Conservation (phyloP, 2,113 vertebrate species). For the Sminthopsis crassicaudata region DNA sequence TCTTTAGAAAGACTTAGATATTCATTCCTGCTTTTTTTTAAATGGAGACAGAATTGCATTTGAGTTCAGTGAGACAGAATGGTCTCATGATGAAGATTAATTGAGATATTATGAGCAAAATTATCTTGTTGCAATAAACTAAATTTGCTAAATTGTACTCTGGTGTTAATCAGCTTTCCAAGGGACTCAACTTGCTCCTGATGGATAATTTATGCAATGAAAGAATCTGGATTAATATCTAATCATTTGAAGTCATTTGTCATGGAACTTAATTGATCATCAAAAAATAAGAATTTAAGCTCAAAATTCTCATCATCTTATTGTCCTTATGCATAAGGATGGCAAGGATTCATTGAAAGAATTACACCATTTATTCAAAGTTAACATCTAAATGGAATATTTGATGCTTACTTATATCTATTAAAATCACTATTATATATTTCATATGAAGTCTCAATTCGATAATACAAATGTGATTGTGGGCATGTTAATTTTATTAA, state of each 20-base stretch:
- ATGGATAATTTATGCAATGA: constrained; percentile 30
- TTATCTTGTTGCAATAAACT: constrained; percentile 12
- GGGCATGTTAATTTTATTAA: constrained; percentile 57
- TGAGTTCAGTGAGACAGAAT: constrained; percentile 27
- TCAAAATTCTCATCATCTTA: background rate
- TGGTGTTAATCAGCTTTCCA: background rate
- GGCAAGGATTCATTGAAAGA: constrained; percentile 36
- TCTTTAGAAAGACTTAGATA: constrained; percentile 17
- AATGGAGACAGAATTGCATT: constrained; percentile 20
- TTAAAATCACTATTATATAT: constrained; percentile 45
- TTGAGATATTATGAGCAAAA: constrained; percentile 25
- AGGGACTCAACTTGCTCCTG: background rate
- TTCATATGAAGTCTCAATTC: constrained; percentile 46
- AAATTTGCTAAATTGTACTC: background rate
- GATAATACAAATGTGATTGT: constrained; percentile 33
- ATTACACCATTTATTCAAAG: background rate
- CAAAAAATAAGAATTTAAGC: constrained; percentile 28
- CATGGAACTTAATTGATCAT: background rate
- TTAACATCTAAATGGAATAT: background rate
- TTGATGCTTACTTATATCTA: constrained; percentile 41
- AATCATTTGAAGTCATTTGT: constrained; percentile 37
- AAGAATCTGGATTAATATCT: constrained; percentile 24
- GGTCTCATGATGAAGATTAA: constrained; percentile 47
- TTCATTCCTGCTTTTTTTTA: constrained; percentile 21
- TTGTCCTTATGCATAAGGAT: background rate